Conservation (phyloP, 2,797 vertebrate genomes). For the Sebastes jordani region DNA sequence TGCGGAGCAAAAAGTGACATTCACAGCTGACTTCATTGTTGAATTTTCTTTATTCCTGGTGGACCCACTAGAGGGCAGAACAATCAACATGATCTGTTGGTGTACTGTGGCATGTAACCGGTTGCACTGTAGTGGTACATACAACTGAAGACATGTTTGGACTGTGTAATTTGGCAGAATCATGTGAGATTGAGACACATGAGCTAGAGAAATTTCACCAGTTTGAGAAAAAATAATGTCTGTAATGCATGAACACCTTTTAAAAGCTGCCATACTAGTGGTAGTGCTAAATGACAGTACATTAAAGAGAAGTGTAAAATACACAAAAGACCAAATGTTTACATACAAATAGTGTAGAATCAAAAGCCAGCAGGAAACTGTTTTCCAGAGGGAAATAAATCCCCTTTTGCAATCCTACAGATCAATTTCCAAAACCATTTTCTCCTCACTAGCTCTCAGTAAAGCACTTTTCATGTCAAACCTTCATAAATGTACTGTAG, state of each 20-base stretch:
- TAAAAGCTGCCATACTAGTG: background rate
- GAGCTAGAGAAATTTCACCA: background rate
- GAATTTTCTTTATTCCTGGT: background rate
- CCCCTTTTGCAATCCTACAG: background rate
- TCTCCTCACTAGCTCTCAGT: background rate
- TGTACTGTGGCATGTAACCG: background rate
- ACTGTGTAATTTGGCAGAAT: background rate
- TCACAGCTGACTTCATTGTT: background rate
- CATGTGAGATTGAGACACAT: background rate
- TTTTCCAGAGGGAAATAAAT: too few relatives aligned
- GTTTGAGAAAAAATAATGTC: background rate
- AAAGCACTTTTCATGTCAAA: background rate
- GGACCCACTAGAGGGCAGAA: constrained; percentile 69
- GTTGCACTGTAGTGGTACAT: background rate
- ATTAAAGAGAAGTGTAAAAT: background rate
- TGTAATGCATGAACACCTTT: background rate
- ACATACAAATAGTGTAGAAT: background rate
- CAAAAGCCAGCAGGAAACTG: background rate
- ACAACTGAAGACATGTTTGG: background rate
- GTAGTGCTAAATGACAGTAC: background rate
- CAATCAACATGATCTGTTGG: background rate
- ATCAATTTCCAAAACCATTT: background rate
- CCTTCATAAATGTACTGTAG: background rate
- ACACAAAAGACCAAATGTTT: background rate
- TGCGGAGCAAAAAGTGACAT: rapidly evolving